These are phyloP conservation scores for Lasioglossum malachurum DNA, from an alignment of 2,888 invertebrate genomes.

Conservation along the genomic window DNA sequence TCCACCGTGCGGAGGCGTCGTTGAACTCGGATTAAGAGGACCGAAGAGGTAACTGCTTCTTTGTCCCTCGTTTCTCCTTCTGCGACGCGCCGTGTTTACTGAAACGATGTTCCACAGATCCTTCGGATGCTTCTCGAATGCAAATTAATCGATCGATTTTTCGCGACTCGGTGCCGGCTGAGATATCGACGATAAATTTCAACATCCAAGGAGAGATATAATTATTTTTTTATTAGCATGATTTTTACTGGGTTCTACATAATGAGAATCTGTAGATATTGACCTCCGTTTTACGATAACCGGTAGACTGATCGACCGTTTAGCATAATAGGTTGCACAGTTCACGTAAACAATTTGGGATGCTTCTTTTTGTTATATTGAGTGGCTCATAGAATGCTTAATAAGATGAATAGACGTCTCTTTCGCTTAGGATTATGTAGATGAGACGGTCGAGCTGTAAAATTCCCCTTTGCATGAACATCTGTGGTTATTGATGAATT, in stretches of 20 bases:
- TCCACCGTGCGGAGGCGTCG: neutral
- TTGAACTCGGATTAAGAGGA: conserved; percentile 24
- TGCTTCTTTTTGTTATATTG: neutral
- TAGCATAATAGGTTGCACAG: neutral
- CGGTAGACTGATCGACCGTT: neutral
- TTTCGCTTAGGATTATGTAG: neutral
- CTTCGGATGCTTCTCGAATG: neutral
- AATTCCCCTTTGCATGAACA: neutral
- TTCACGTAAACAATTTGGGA: neutral
- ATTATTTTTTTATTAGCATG: neutral
- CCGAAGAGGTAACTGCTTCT: conserved; percentile 18
- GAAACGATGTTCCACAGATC: neutral
- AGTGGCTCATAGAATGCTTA: neutral
- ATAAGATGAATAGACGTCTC: neutral
- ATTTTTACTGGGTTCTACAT: neutral
- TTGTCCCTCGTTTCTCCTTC: neutral
- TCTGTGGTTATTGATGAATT: conserved; percentile 9
- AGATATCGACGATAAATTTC: neutral
- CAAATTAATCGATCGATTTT: neutral
- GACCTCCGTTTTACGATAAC: neutral
- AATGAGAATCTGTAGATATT: neutral
- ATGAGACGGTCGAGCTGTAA: neutral
- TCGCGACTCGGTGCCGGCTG: neutral
- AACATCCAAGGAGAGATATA: neutral
- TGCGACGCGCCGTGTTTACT: neutral